A percentile compares a stretch with the other conserved stretches of the same genome.
These are phyloP conservation scores for Drepanosiphum platanoidis DNA, from an alignment of 2,888 invertebrate genomes.

Conservation along the genomic window DNA sequence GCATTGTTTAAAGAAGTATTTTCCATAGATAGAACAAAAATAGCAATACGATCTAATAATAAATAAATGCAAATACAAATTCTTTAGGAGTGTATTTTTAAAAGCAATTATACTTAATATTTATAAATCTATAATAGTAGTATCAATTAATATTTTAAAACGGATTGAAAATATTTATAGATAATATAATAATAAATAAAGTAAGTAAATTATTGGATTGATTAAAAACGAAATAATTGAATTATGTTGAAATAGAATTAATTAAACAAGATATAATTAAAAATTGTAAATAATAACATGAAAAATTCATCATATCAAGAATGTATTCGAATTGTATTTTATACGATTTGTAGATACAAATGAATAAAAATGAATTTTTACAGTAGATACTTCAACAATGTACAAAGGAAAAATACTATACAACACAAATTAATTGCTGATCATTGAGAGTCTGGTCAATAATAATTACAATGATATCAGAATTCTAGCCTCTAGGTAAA, in stretches of 20 bases:
- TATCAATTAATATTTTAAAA: neutral
- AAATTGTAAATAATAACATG: too few relatives aligned
- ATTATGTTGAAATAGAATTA: neutral
- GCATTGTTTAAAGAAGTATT: conserved; percentile 54
- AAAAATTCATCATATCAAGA: neutral
- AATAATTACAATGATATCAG: conserved; percentile 42
- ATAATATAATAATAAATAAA: neutral
- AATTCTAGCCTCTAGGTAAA: neutral
- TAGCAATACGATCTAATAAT: conserved; percentile 12
- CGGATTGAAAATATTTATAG: neutral
- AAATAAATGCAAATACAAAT: conserved; percentile 31
- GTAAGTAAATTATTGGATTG: neutral
- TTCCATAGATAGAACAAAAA: conserved; percentile 20
- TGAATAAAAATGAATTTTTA: neutral
- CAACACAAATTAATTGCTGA: conserved; percentile 2
- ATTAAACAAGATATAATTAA: too few relatives aligned
- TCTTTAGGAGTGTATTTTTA: neutral
- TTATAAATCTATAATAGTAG: neutral
- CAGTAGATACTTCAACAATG: neutral
- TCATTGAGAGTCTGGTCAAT: conserved; percentile 19
- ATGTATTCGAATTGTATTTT: neutral
- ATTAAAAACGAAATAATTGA: neutral
- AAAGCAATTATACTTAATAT: neutral
- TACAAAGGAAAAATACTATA: neutral
- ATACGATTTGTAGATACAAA: neutral